A percentile compares a stretch with the other conserved stretches of the same genome.
Evolutionary conservation across 2,113 vertebrate species (phyloP).

Genomic region (Crypturellus undulatus): DNA sequence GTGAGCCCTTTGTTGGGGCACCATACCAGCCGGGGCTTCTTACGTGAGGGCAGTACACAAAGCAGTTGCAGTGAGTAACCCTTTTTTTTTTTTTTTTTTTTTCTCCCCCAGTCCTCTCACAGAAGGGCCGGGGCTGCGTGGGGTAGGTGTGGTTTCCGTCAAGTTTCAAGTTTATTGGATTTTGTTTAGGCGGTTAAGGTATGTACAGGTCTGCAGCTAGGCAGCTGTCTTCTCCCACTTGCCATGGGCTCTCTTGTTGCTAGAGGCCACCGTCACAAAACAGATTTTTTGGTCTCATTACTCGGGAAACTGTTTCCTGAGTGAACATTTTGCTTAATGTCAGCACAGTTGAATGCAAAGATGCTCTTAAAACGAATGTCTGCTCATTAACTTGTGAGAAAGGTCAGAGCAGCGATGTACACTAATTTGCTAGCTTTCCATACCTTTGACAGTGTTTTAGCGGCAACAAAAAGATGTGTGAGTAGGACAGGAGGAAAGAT

Average conservation of each 20-base stretch:
- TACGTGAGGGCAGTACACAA: fast-evolving
- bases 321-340: neutral
- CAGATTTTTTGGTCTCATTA: neutral
- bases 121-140: neutral
- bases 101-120: neutral
- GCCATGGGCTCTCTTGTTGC: neutral
- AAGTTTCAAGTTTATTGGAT: neutral
- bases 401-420: neutral
- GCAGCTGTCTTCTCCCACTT: neutral
- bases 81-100: neutral
- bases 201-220: neutral
- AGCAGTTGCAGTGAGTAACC: fast-evolving
- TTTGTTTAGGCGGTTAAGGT: neutral
- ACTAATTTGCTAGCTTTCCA: neutral
- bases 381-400: neutral
- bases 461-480: neutral
- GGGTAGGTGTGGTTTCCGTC: neutral
- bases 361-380: neutral
- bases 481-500: neutral
- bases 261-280: neutral
- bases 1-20: neutral
- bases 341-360: conserved; percentile 1
- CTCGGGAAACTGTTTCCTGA: conserved; percentile 19
- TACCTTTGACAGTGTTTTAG: neutral
- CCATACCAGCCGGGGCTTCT: neutral